phyloP scores from a whole-genome alignment of 2,888 invertebrate genomes.

The Mythimna loreyi region DNA sequence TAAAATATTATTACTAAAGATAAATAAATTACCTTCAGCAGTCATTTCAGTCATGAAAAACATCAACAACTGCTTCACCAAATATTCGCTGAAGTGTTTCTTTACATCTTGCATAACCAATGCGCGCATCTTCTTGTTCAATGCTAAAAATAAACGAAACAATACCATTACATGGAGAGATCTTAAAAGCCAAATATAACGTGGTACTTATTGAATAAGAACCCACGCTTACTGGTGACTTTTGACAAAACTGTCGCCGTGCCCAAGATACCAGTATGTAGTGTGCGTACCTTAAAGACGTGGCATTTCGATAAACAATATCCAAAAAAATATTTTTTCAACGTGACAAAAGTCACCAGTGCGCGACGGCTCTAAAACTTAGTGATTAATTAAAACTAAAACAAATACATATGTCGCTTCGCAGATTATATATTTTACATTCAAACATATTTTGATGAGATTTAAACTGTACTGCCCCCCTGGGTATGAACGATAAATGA shows the following conservation, averaged over 20 bases:
- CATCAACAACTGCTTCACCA: background rate
- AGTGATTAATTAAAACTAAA: background rate
- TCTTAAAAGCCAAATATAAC: background rate
- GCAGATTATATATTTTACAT: background rate
- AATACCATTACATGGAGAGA: background rate
- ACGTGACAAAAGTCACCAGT: too few relatives aligned
- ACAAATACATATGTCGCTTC: background rate
- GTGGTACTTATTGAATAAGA: background rate
- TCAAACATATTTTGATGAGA: background rate
- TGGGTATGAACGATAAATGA: too few relatives aligned
- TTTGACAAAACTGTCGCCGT: too few relatives aligned
- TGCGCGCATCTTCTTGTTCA: slow-evolving; percentile 8
- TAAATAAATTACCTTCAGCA: background rate
- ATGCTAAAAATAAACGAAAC: slow-evolving; percentile 3
- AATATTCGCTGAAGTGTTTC: background rate
- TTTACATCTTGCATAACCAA: background rate
- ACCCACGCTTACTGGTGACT: too few relatives aligned
- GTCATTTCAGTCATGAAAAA: slow-evolving; percentile 3
- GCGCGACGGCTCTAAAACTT: too few relatives aligned
- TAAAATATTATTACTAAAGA: too few relatives aligned
- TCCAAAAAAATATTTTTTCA: too few relatives aligned
- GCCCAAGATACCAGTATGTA: too few relatives aligned
- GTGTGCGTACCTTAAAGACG: too few relatives aligned
- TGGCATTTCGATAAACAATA: too few relatives aligned
- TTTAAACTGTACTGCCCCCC: too few relatives aligned